Base-by-base conservation (phyloP, 2,888 invertebrate genomes). In the Lumbricus terrestris region DNA sequence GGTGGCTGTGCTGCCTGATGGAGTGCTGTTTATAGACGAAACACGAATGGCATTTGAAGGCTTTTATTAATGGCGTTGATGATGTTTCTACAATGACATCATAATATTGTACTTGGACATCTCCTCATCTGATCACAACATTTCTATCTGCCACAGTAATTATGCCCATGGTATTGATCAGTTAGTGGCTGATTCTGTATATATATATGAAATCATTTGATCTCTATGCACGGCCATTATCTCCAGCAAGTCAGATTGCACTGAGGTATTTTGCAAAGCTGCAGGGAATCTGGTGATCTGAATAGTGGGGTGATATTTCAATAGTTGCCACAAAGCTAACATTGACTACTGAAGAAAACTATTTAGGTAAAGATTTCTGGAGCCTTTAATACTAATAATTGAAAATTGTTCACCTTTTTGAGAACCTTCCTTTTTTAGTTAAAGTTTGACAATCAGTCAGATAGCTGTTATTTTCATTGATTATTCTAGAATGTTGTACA, bases 11-110 rank as follows among this genome's bases (percentile, higher is more conserved):
- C 20, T 47, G 20, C 18, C 5, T 47, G 47, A 69, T 69, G 29
- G 69, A 69, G n/a, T 8, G 8, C n/a, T 69, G 69, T 69, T 69
- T 69, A 69, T 8, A 69, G 69, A 69, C n/a, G 69, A 69, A 69
- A 69, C 69, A 69, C 69, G n/a, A n/a, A n/a, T 69, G 69, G n/a
- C 69, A 69, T 69, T n/a, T 69, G 69, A 69, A 69, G 69, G 69
- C 69, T 69, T 69, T n/a, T 69, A 69, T 69, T 69, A n/a, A 69
- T 69, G 69, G n/a, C 69, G 69, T 69, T 69, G 69, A 69, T n/a
- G 8, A 69, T 69, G 69, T 69, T 69, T 69, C 69, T 69, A n/a
- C 69, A 69, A n/a, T 69, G 29, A 69, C 69, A 69, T 69, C 69
- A 69, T n/a, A 69, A n/a, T 69, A 69, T 69, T 69, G 69, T 69